Conservation (phyloP, 2,113 vertebrate species). For the Phylloscopus trochiloides region DNA sequence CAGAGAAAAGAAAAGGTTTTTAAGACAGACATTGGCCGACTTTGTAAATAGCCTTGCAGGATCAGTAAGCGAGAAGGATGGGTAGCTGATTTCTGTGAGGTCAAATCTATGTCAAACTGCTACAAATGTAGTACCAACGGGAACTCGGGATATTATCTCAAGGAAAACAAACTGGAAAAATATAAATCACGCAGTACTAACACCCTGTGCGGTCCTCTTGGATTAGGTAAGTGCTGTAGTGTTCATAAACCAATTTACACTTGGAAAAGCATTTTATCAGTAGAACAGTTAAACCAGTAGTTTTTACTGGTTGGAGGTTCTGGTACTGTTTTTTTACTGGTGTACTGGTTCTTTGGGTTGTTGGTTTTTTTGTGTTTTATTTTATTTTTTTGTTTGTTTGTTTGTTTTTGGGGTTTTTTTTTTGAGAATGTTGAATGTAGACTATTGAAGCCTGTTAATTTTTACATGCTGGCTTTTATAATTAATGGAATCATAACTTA, state of each 20-base stretch:
- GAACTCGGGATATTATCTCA: conserved; percentile 66
- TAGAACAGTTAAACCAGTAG: background rate
- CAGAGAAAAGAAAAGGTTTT: background rate
- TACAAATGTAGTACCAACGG: conserved; percentile 63
- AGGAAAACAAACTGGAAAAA: conserved; percentile 74
- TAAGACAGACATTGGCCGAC: conserved; percentile 23
- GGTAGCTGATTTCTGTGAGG: conserved; percentile 69
- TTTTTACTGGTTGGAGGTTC: background rate
- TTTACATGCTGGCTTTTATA: background rate
- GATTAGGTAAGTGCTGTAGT: conserved; percentile 69
- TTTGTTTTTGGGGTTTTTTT: too few relatives aligned
- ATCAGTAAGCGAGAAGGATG: conserved; percentile 65
- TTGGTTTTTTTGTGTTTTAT: too few relatives aligned
- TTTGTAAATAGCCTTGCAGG: conserved; percentile 41
- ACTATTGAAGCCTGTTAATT: background rate
- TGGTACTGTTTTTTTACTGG: too few relatives aligned
- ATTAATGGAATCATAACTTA: background rate
- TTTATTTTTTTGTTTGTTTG: too few relatives aligned
- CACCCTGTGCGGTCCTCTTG: conserved; percentile 65
- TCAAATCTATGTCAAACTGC: conserved; percentile 64
- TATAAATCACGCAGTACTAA: conserved; percentile 19
- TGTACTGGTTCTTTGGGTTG: too few relatives aligned
- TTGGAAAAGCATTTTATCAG: background rate
- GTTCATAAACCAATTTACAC: background rate
- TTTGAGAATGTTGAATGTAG: background rate